A percentile compares a stretch with the other conserved stretches of the same genome.
phyloP scores from a whole-genome alignment of 2,113 vertebrate genomes.

The Piprites chloris region DNA sequence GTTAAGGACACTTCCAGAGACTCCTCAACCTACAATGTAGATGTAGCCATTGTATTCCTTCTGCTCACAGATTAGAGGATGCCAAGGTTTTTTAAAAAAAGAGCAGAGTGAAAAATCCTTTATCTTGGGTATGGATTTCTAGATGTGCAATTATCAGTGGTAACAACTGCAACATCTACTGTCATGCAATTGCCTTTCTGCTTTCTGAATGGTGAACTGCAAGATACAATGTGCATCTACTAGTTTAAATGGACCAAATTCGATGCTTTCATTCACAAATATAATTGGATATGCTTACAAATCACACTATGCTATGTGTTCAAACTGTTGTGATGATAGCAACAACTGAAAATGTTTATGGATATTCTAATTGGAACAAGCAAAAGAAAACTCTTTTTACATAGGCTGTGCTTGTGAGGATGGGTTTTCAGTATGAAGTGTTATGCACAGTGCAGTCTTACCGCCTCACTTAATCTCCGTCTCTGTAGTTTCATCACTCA shows the following conservation, averaged over 20 bases:
- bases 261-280: background rate
- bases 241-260: background rate
- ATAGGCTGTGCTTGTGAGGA: background rate
- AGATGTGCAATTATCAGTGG: background rate
- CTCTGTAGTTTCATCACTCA: background rate
- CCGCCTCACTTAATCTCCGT: background rate
- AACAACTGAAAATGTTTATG: constrained; percentile 19
- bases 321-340: background rate
- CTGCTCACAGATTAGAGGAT: background rate
- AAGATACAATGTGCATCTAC: background rate
- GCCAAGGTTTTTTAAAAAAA: background rate
- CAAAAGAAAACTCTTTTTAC: background rate
- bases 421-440: background rate
- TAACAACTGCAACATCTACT: background rate
- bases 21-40: background rate
- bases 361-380: background rate
- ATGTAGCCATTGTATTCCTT: background rate
- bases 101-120: background rate
- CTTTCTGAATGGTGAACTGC: background rate
- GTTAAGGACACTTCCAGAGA: background rate
- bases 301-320: background rate
- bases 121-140: background rate
- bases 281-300: background rate
- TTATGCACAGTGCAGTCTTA: background rate
- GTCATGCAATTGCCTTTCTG: background rate